A percentile compares a stretch with the other conserved stretches of the same genome.
These are phyloP conservation scores for Callithrix jacchus DNA, from an alignment of 2,113 vertebrate species.

Conservation along the genomic window DNA sequence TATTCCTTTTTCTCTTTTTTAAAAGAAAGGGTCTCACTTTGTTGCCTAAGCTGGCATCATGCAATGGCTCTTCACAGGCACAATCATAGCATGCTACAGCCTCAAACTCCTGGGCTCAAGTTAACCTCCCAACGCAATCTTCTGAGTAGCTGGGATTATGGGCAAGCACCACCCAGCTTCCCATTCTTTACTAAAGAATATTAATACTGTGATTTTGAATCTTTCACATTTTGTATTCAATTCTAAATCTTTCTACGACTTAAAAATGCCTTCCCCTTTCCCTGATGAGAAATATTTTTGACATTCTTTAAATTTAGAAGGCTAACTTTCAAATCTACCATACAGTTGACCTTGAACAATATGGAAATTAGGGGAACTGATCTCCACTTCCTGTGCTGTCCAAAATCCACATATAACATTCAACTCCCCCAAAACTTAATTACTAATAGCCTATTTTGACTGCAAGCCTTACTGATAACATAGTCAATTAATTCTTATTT, in stretches of 20 bases:
- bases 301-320: not conserved
- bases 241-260: not conserved
- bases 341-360: not conserved
- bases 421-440: not conserved
- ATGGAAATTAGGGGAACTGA: not conserved
- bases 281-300: not conserved
- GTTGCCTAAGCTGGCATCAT: too few relatives aligned
- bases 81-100: too few relatives aligned
- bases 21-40: too few relatives aligned
- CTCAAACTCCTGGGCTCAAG: too few relatives aligned
- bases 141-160: too few relatives aligned
- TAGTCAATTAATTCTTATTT: not conserved
- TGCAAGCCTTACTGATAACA: not conserved
- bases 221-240: not conserved
- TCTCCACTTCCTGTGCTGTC: not conserved
- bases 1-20: not conserved
- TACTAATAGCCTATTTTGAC: not conserved
- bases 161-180: too few relatives aligned
- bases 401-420: not conserved
- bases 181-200: not conserved
- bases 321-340: not conserved
- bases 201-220: not conserved
- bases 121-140: too few relatives aligned
- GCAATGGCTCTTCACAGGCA: too few relatives aligned
- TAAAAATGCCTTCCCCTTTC: not conserved